Conservation (phyloP, 2,797 vertebrate genomes). For the Hirundo rustica region DNA sequence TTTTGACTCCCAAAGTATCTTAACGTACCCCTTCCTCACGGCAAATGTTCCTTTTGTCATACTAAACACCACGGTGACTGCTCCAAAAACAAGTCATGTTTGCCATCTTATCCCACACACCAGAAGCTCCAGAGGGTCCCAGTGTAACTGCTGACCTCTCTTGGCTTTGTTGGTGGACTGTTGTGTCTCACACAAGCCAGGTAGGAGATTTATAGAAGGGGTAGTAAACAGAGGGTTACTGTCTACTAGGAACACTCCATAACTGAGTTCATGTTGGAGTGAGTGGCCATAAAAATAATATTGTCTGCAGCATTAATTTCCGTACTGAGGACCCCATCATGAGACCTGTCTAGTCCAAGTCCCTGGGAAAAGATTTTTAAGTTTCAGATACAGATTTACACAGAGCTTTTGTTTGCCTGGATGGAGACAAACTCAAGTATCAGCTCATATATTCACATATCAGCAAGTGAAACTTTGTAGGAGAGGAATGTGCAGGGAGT, state of each 20-base stretch:
- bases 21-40: neutral
- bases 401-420: neutral
- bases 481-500: neutral
- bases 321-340: neutral
- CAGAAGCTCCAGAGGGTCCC: neutral
- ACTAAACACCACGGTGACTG: neutral
- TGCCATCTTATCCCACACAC: neutral
- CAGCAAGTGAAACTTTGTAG: neutral
- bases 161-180: neutral
- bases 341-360: neutral
- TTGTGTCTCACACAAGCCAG: neutral
- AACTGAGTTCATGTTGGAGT: neutral
- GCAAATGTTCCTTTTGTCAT: neutral
- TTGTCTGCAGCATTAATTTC: neutral
- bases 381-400: neutral
- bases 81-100: neutral
- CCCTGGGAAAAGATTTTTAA: neutral
- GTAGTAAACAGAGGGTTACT: neutral
- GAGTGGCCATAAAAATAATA: neutral
- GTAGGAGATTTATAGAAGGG: neutral
- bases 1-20: neutral
- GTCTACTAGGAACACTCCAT: neutral
- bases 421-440: neutral
- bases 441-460: neutral
- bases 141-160: neutral